Base-by-base conservation (phyloP, 1,140 invertebrate genomes). In the Saccostrea cuccullata region DNA sequence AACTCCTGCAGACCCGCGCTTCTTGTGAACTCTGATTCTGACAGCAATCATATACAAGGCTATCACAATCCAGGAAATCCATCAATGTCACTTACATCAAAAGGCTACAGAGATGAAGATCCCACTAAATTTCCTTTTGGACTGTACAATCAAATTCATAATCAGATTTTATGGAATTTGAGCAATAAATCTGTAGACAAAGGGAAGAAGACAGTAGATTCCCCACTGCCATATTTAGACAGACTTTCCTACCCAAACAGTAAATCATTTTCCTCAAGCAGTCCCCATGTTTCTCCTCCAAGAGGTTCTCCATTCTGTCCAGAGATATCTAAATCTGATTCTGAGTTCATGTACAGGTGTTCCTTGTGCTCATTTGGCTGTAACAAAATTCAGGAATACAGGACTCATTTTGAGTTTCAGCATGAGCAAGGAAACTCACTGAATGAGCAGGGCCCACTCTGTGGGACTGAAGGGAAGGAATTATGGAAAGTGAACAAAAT, bases 401-500 rank as follows among this genome's bases (percentile, higher is more conserved):
- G 85, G 67, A 55, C 86, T 9, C 91, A 92, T 58, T 90, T 89
- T 85, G 84, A 88, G 23, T 84, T 47, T 13, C 89, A 90, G 58
- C 91, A 92, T 84, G 89, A 86, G 40, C 89, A 87, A 60, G 67
- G 55, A 64, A 47, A 77, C 20, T 73, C 60, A 20, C 23, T 60
- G 5, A 26, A 64, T 30, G 23, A 56, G 6, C 23, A 40, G 17
- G 86, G 86, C 30, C 60, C 40, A 56, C 30, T 73, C 8, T 23
- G 56, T 4, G 86, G 55, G 30, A 23, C n/a, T n/a, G 90, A 91
- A 30, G 87, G 88, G 36, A 88, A 85, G 47, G 93, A 93, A 84
- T 89, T 90, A 36, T 93, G 92, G 93, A 93, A 92, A 83, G 90
- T 93, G 20, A 88, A 89, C 47, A 93, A 91, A 89, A 91, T 93